These are phyloP conservation scores for Neopipo cinnamomea DNA, from an alignment of 2,113 vertebrate genomes.

Conservation along the genomic window DNA sequence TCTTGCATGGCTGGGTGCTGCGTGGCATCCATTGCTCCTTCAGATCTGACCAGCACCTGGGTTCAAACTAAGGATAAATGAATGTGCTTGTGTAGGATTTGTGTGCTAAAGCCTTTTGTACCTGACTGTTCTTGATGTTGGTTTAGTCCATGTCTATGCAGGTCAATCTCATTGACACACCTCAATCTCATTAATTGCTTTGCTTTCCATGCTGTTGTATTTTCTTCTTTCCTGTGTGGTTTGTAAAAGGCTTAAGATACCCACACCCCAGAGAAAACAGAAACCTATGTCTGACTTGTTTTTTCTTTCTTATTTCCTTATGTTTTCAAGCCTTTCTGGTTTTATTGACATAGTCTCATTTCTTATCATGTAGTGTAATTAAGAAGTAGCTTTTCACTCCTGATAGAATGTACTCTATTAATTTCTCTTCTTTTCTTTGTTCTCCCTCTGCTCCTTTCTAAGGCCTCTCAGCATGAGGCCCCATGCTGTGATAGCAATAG, in stretches of 20 bases:
- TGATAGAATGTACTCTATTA: not conserved
- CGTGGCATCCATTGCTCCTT: not conserved
- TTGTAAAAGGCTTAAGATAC: not conserved
- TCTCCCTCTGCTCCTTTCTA: not conserved
- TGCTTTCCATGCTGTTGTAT: not conserved
- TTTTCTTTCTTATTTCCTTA: not conserved
- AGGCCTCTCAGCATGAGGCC: not conserved
- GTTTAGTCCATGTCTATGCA: not conserved
- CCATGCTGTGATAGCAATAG: not conserved
- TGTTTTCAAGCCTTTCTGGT: not conserved
- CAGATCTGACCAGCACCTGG: not conserved
- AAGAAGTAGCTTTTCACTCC: not conserved
- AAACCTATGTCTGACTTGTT: not conserved
- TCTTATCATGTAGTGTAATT: not conserved
- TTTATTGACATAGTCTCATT: not conserved
- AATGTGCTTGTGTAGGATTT: not conserved
- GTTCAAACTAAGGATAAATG: not conserved
- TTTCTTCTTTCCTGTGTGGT: not conserved
- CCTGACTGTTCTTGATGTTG: not conserved
- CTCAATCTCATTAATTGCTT: not conserved
- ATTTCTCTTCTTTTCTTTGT: not conserved
- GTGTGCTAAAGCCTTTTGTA: not conserved
- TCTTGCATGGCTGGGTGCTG: not conserved
- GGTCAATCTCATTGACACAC: not conserved
- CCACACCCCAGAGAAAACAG: not conserved